These are phyloP conservation scores for Ploceus nigricollis DNA, from an alignment of 2,113 vertebrate species.

Conservation along the genomic window DNA sequence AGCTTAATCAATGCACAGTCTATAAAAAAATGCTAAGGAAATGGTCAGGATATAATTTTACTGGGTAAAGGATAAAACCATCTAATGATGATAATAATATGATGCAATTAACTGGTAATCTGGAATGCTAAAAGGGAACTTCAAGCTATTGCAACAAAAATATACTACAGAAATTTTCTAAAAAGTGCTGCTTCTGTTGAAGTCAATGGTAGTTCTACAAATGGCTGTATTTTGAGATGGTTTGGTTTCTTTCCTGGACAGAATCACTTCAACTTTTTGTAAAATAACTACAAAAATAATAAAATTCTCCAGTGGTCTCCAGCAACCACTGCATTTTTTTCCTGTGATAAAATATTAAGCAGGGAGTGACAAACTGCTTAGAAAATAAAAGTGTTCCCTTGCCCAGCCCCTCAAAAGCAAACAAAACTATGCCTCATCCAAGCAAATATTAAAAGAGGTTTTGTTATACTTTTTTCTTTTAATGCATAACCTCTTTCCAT, in stretches of 20 bases:
- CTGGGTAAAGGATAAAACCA: not conserved
- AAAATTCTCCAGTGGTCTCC: not conserved
- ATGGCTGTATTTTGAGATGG: not conserved
- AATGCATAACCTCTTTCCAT: not conserved
- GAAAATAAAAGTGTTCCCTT: not conserved
- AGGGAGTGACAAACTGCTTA: not conserved
- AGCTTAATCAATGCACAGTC: not conserved
- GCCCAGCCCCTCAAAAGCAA: not conserved
- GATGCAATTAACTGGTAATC: not conserved
- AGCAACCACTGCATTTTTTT: not conserved
- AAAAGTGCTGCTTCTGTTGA: not conserved
- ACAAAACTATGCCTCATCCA: not conserved
- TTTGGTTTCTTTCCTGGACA: not conserved
- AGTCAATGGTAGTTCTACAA: not conserved
- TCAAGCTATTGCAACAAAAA: not conserved
- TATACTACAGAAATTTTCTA: not conserved
- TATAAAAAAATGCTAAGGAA: not conserved
- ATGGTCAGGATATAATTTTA: not conserved
- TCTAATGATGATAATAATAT: not conserved
- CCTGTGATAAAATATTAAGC: not conserved
- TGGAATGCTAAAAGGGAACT: not conserved
- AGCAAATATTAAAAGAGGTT: not conserved
- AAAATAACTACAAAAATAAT: not conserved
- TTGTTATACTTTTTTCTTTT: not conserved
- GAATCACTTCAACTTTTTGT: not conserved